Evolutionary conservation across 2,888 invertebrate genomes (phyloP), one percentile per base, ranked within the genome.

Genomic region (Embidobia sp.): DNA sequence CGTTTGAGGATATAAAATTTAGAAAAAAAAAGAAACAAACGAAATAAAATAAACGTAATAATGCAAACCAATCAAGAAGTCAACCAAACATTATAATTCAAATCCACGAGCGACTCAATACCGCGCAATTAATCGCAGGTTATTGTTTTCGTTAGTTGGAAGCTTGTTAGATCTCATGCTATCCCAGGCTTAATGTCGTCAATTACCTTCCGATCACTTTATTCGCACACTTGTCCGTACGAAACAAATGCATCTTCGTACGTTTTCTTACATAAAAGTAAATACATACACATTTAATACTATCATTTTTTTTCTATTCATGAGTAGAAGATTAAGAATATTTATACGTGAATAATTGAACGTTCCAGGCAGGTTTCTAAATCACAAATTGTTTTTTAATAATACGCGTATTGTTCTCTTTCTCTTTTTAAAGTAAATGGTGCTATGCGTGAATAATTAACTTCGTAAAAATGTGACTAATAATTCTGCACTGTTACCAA

Each of bases 131-230:
- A 67, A 67, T 42, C 55, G 67, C 59, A 67, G 59, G 44, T 63
- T 42, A 63, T 31, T 51, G 7, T 37, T 51, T 44, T 57, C 63
- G 70, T 76, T 76, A 74, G 64, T 70, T 64, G 48, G 29, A 76
- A 76, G 76, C 76, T 59, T 70, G 64, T 76, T 76, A 76, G 59
- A 76, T 59, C 7, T 70, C 76, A 76, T 76, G 76, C 76, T 70
- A 44, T 53, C 59, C 70, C 76, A 76, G 46, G 46, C 64, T 66
- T 51, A 22, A 46, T 67, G 31, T 59, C 31, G 29, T 66, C 46
- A 44, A 13, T 31, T 35, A 46, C 46, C 13, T 11, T 19, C 3
- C 37, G n/a, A 33, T 40, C 8, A 31, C 10, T 26, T 33, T 22
- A 2, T 13, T 26, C 13, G 31, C n/a, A n/a, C 53, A 16, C 48